phyloP scores from a whole-genome alignment of 1,140 invertebrate species.

The Choristoneura fumiferana region DNA sequence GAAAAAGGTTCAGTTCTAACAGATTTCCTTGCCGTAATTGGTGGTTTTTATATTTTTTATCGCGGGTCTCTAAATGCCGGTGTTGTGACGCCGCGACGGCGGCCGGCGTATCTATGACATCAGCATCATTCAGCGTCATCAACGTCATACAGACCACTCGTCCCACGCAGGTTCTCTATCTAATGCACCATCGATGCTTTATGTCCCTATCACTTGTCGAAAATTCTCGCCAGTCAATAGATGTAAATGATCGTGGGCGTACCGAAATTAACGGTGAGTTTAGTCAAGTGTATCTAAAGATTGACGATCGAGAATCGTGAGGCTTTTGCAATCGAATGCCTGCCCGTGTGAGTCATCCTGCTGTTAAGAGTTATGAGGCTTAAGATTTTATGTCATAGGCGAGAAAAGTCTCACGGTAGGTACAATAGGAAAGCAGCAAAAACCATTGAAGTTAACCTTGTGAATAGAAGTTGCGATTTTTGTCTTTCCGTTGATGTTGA shows the following conservation, averaged over 20 bases:
- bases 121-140: slow-evolving; percentile 54
- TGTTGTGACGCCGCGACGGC: slow-evolving; percentile 42
- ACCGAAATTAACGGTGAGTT: slow-evolving; percentile 8
- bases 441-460: background rate
- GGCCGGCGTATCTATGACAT: slow-evolving; percentile 58
- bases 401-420: slow-evolving; percentile 15
- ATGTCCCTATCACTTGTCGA: background rate
- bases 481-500: background rate
- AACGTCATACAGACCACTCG: slow-evolving; percentile 48
- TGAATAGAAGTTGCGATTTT: background rate
- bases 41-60: background rate
- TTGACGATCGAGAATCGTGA: slow-evolving; percentile 18
- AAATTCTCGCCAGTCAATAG: background rate
- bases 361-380: slow-evolving; percentile 16
- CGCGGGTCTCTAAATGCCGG: slow-evolving; percentile 1
- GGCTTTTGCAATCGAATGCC: slow-evolving; percentile 12
- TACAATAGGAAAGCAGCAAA: slow-evolving; percentile 8
- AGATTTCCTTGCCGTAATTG: background rate
- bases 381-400: slow-evolving; percentile 6
- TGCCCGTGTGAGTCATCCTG: slow-evolving; percentile 7
- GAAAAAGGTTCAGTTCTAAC: background rate
- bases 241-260: slow-evolving; percentile 17
- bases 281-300: slow-evolving; percentile 16
- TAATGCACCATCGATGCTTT: slow-evolving; percentile 48
- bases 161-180: slow-evolving; percentile 48